Evolutionary conservation across 2,113 vertebrate genomes (phyloP), one percentile per base, ranked within the genome.

Genomic region (Sapajus apella): DNA sequence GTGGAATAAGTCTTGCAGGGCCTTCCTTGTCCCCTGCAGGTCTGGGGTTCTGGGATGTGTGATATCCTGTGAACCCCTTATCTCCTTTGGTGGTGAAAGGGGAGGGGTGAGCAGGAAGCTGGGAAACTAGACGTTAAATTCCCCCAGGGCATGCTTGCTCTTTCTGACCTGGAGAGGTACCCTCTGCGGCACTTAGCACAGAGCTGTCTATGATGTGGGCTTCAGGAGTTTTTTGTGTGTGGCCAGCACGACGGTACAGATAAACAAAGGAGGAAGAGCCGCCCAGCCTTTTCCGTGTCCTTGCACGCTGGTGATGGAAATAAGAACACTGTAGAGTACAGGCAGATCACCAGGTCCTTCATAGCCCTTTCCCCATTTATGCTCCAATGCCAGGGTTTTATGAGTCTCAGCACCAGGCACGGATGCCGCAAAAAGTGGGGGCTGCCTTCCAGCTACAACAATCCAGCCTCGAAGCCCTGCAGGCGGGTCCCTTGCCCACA

Each of bases 1-100:
- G 4, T 61, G 20, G 80, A 58, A 55, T 56, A 87, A 92, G 81
- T 47, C 66, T 37, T n/a, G 79, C 23, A 58, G 43, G 37, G 50
- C 64, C 43, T 17, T 61, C 37, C 2, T 0, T 91, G 81, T 47
- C 68, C 56, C 52, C 70, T 90, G 93, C 80, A 47, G 64, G 68
- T 80, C 90, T 95, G 97, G 50, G 88, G 35, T 30, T 76, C 87
- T 95, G 97, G 55, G 50, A 35, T 77, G 45, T 43, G 80, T 27
- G 80, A 93, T 93, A 45, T 68, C 20, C 58, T n/a, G 73, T 88
- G 83, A 50, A 86, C 12, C 47, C 21, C 80, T 92, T 73, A 37
- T 94, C 87, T 96, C 45, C 89, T 40, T 56, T 40, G 3, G 20
- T 68, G 50, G 43, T 55, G 55, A 21, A 3, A 6, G 13, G n/a